phyloP scores from a whole-genome alignment of 2,797 vertebrate genomes.

The Threskiornis aethiopicus region DNA sequence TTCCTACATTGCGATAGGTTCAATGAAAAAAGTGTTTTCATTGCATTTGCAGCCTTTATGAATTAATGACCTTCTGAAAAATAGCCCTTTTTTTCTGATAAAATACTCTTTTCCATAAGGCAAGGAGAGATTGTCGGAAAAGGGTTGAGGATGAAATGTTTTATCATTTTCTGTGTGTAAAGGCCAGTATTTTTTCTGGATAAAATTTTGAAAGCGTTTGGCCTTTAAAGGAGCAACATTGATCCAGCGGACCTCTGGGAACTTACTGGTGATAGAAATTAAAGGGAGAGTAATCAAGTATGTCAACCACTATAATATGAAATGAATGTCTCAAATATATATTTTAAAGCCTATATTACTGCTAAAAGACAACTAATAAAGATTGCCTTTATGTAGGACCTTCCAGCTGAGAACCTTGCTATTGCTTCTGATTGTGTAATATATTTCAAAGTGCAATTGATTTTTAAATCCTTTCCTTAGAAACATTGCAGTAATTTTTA shows the following conservation, averaged over 20 bases:
- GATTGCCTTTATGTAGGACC: neutral
- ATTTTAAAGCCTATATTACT: neutral
- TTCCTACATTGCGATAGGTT: rapidly evolving
- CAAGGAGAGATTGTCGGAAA: neutral
- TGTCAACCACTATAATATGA: neutral
- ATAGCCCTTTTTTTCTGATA: neutral
- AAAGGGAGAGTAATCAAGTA: neutral
- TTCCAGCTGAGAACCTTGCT: neutral
- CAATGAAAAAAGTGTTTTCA: rapidly evolving
- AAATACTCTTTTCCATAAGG: neutral
- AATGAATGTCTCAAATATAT: neutral
- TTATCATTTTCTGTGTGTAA: neutral
- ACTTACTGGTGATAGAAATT: neutral
- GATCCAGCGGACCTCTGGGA: neutral
- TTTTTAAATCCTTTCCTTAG: neutral
- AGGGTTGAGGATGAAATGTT: neutral
- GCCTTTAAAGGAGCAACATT: neutral
- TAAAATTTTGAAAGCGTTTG: neutral
- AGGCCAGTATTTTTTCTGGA: neutral
- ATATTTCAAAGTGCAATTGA: neutral
- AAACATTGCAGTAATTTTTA: neutral
- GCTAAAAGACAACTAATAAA: neutral
- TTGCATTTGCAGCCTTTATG: neutral
- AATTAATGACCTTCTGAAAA: neutral
- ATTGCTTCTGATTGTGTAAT: neutral